phyloP scores from a whole-genome alignment of 2,888 invertebrate genomes.

The Diplazon laetatorius region DNA sequence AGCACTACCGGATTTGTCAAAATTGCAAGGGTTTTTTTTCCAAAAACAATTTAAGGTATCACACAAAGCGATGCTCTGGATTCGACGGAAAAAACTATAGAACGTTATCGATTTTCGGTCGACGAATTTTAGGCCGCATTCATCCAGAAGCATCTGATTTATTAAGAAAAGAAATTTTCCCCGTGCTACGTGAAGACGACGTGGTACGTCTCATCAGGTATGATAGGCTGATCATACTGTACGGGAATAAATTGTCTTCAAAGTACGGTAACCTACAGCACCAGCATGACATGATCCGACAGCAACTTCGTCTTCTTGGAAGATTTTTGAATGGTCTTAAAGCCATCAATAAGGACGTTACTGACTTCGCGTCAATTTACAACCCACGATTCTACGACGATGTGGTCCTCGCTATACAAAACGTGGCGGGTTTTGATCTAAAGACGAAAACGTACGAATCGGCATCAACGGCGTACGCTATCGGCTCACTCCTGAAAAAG shows the following conservation, averaged over 20 bases:
- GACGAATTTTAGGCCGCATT: constrained; percentile 42
- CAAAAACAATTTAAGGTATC: constrained; percentile 58
- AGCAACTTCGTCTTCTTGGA: constrained; percentile 34
- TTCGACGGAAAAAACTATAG: not conserved
- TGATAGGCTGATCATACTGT: constrained; percentile 60
- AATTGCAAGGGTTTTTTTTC: constrained; percentile 63
- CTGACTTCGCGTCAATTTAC: constrained; percentile 44
- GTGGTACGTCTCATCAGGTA: constrained; percentile 52
- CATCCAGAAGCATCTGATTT: constrained; percentile 53
- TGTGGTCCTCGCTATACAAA: constrained; percentile 33
- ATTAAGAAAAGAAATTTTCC: constrained; percentile 59
- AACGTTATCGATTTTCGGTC: not conserved
- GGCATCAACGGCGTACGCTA: constrained; percentile 29
- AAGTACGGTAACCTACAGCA: constrained; percentile 36
- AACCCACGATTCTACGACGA: constrained; percentile 41
- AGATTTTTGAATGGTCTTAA: constrained; percentile 25
- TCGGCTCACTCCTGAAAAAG: constrained; percentile 42
- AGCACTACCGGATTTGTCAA: constrained; percentile 59
- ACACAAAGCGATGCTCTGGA: constrained; percentile 53
- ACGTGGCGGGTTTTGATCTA: constrained; percentile 20
- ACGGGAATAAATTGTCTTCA: constrained; percentile 56
- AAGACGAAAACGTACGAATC: constrained; percentile 30
- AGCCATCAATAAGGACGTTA: constrained; percentile 30
- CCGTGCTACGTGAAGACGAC: constrained; percentile 58
- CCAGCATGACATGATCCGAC: constrained; percentile 56